A percentile compares a stretch with the other conserved stretches of the same genome.
These are phyloP conservation scores for Porites rus DNA, from an alignment of 92 coral and sea anemone genomes.

Conservation along the genomic window DNA sequence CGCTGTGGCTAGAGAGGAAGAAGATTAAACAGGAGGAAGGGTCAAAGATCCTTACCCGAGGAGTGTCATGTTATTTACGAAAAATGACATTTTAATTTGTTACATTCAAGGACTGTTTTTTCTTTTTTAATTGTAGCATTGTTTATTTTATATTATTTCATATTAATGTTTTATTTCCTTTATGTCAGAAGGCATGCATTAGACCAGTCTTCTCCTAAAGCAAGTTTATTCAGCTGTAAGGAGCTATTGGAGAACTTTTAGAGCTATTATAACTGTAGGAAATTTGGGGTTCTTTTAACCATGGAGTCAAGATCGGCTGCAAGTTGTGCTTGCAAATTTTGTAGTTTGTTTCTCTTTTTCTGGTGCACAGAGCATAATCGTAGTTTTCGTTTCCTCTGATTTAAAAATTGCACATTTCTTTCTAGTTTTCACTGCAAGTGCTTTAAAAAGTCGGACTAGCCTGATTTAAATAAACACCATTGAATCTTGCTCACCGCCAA, in stretches of 20 bases:
- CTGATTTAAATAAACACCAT: slow-evolving; percentile 17
- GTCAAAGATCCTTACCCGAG: neutral
- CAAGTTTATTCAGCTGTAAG: slow-evolving; percentile 32
- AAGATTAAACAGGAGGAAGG: neutral
- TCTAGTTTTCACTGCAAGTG: neutral
- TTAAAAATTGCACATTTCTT: slow-evolving; percentile 17
- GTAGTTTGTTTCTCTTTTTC: too few relatives aligned
- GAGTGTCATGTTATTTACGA: neutral
- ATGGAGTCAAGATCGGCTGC: slow-evolving; percentile 14
- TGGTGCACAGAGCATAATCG: too few relatives aligned
- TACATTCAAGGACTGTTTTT: neutral
- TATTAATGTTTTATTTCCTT: neutral
- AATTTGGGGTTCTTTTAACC: slow-evolving; percentile 6
- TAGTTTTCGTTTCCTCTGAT: slow-evolving; percentile 3
- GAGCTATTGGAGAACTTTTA: slow-evolving; percentile 3
- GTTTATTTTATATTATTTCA: slow-evolving; percentile 12
- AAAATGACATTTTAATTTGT: neutral
- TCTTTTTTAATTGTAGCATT: slow-evolving; percentile 11
- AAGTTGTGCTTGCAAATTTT: slow-evolving; percentile 6
- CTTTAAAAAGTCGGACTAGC: slow-evolving; percentile 27
- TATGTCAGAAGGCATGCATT: neutral
- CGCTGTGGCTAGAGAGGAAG: neutral
- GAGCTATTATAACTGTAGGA: too few relatives aligned
- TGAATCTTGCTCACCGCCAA: slow-evolving; percentile 15
- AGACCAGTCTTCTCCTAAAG: slow-evolving; percentile 6